phyloP scores from a whole-genome alignment of 2,888 invertebrate genomes.

The Xiphydria camelus region DNA sequence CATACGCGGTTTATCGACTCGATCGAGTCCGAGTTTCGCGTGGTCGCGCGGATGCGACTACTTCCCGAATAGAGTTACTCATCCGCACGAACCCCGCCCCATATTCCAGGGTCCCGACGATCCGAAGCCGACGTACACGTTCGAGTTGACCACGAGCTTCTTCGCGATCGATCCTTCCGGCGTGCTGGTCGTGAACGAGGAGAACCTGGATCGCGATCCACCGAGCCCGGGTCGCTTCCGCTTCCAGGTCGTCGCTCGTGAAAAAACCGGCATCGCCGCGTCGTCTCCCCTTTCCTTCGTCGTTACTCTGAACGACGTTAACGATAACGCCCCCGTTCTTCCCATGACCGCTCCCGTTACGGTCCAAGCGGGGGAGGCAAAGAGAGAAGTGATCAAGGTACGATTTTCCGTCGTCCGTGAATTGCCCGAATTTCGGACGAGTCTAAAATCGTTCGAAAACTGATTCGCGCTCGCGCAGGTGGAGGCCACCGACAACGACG shows the following conservation, averaged over 20 bases:
- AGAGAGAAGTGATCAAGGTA: slow-evolving; percentile 72
- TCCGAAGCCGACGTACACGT: slow-evolving; percentile 77
- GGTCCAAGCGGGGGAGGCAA: slow-evolving; percentile 77
- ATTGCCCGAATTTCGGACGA: background rate
- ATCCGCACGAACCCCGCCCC: too few relatives aligned
- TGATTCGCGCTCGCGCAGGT: slow-evolving; percentile 63
- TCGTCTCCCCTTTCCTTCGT: slow-evolving; percentile 81
- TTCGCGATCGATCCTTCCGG: slow-evolving; percentile 78
- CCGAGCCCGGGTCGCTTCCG: slow-evolving; percentile 83
- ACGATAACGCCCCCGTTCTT: slow-evolving; percentile 84
- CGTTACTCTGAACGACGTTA: slow-evolving; percentile 78
- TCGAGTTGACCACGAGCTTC: slow-evolving; percentile 81
- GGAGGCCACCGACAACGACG: slow-evolving; percentile 83
- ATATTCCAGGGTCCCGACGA: slow-evolving; percentile 77
- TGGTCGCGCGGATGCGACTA: too few relatives aligned
- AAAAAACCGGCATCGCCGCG: slow-evolving; percentile 76
- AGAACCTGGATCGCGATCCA: slow-evolving; percentile 83
- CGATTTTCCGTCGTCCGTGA: slow-evolving; percentile 18
- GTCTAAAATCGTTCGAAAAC: background rate
- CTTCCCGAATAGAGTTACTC: too few relatives aligned
- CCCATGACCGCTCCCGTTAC: slow-evolving; percentile 80
- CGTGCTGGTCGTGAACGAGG: slow-evolving; percentile 77
- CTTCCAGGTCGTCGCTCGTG: slow-evolving; percentile 87
- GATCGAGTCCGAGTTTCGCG: too few relatives aligned
- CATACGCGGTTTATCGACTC: too few relatives aligned